phyloP scores from a whole-genome alignment of 1,140 invertebrate species.

The Zaprionus vittiger region DNA sequence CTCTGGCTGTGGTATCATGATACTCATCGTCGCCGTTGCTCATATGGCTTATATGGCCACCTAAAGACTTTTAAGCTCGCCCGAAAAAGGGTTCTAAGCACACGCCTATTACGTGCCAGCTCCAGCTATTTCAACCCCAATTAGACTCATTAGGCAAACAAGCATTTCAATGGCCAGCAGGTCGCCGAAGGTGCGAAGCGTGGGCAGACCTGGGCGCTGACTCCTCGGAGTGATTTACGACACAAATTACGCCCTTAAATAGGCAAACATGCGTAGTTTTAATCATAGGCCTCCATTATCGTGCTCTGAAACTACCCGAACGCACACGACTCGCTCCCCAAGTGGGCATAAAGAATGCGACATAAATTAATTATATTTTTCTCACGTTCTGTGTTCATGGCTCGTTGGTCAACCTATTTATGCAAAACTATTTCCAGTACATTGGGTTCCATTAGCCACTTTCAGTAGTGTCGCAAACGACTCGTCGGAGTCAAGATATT shows the following conservation, averaged over 20 bases:
- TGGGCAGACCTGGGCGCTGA: conserved; percentile 49
- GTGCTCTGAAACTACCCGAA: conserved; percentile 40
- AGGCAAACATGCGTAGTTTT: conserved; percentile 82
- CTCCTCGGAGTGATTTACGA: conserved; percentile 76
- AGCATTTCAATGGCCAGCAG: conserved; percentile 47
- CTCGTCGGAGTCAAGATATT: conserved; percentile 32
- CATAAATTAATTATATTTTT: conserved; percentile 83
- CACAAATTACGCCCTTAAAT: conserved; percentile 79
- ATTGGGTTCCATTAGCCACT: conserved; percentile 22
- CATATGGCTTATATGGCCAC: conserved; percentile 49
- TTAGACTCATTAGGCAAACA: conserved; percentile 73
- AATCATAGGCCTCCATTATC: conserved; percentile 75
- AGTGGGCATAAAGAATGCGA: conserved; percentile 75
- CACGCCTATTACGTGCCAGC: conserved; percentile 46
- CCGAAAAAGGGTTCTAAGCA: conserved; percentile 68
- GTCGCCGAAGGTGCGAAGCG: conserved; percentile 62
- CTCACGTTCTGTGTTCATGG: conserved; percentile 61
- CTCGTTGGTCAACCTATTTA: conserved; percentile 56
- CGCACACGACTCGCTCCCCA: conserved; percentile 44
- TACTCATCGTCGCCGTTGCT: conserved; percentile 25
- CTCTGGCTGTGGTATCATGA: conserved; percentile 59
- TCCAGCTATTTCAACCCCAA: conserved; percentile 68
- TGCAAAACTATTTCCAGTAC: conserved; percentile 69
- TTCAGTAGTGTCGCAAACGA: conserved; percentile 16
- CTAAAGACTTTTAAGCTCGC: conserved; percentile 43